These are phyloP conservation scores for Caenorhabditis inopinata DNA, from an alignment of 1,140 invertebrate genomes.

Conservation along the genomic window DNA sequence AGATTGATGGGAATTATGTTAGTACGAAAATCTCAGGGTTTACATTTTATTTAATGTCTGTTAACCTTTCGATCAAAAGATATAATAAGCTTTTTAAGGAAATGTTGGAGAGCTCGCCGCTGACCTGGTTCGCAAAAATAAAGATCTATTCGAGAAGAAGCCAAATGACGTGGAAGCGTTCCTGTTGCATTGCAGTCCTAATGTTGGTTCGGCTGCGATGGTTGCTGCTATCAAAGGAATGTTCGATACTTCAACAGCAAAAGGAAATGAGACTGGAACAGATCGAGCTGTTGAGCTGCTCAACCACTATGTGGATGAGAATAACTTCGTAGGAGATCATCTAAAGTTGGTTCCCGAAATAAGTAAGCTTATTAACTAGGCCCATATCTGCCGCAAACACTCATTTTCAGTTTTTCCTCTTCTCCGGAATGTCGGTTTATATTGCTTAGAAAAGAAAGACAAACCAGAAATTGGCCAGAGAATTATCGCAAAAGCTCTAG, in stretches of 20 bases:
- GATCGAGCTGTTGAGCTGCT: constrained; percentile 14
- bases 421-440: neutral
- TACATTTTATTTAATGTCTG: too few relatives aligned
- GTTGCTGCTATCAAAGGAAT: constrained; percentile 26
- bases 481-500: neutral
- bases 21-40: too few relatives aligned
- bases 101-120: neutral
- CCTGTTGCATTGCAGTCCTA: neutral
- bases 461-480: constrained; percentile 15
- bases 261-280: neutral
- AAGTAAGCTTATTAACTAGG: neutral
- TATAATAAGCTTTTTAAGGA: constrained; percentile 14
- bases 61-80: too few relatives aligned
- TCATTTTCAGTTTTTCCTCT: constrained; percentile 15
- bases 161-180: neutral
- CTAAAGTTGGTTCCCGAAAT: constrained; percentile 19
- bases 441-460: constrained; percentile 9
- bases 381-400: neutral
- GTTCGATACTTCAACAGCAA: neutral
- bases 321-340: neutral
- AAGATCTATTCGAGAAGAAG: constrained; percentile 24
- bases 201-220: neutral
- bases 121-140: constrained; percentile 17
- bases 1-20: too few relatives aligned
- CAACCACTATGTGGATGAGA: neutral